A percentile compares a stretch with the other conserved stretches of the same genome.
Evolutionary conservation across 2,797 vertebrate species (phyloP).

Genomic region (Linurgus olivaceus): DNA sequence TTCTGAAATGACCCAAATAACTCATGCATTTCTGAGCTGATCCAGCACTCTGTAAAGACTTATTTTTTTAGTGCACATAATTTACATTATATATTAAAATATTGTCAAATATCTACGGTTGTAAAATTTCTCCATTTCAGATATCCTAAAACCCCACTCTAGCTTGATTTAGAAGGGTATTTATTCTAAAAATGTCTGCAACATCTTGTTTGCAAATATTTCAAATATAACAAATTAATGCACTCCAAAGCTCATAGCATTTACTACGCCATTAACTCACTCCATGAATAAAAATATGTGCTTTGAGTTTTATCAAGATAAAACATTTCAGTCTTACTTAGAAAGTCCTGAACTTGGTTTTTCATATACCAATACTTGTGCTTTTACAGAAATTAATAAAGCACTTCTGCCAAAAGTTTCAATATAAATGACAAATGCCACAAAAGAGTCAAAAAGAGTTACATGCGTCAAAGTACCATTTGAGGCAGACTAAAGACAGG

Average conservation of each 20-base stretch:
- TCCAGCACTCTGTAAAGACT: not conserved
- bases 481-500: not conserved
- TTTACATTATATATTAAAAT: not conserved
- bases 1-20: not conserved
- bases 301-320: not conserved
- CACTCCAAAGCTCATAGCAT: not conserved
- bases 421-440: not conserved
- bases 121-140: not conserved
- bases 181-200: not conserved
- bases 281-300: not conserved
- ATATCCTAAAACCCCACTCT: not conserved
- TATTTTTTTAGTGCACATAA: not conserved
- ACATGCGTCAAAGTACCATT: not conserved
- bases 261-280: not conserved
- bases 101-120: not conserved
- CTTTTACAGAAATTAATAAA: not conserved
- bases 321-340: not conserved
- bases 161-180: not conserved
- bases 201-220: slow-evolving; percentile 5
- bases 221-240: slow-evolving; percentile 11
- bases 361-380: not conserved
- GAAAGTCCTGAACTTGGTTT: not conserved
- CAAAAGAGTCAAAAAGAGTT: not conserved
- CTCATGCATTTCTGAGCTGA: not conserved
- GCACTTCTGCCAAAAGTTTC: not conserved